These are phyloP conservation scores for Poecilobothrus nobilitatus DNA, from an alignment of 2,888 invertebrate species.

Conservation along the genomic window DNA sequence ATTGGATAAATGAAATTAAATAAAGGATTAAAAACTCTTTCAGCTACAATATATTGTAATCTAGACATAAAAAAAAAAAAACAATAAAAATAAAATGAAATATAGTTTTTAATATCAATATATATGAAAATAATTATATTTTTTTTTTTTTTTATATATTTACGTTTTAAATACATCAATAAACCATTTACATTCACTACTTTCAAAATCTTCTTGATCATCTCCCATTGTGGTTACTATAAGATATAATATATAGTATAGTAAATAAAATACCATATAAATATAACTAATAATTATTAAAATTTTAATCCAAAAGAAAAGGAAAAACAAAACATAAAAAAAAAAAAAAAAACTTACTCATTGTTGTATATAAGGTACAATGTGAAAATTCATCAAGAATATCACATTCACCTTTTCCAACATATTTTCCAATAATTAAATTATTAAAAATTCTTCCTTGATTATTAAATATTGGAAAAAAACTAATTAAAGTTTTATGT, in stretches of 20 bases:
- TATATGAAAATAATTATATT: background rate
- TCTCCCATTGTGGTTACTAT: background rate
- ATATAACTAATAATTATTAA: too few species aligned
- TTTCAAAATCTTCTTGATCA: background rate
- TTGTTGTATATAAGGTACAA: background rate
- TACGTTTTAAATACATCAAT: background rate
- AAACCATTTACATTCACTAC: background rate
- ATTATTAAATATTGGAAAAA: background rate
- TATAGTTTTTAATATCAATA: background rate
- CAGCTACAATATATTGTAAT: background rate
- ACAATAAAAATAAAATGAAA: too few species aligned
- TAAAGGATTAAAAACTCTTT: background rate
- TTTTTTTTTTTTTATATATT: background rate
- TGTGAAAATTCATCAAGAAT: background rate
- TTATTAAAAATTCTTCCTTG: background rate
- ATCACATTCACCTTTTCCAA: background rate
- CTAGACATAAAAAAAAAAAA: background rate
- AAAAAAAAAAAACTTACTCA: background rate
- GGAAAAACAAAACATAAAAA: too few species aligned
- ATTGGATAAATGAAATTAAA: background rate
- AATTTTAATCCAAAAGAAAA: too few species aligned
- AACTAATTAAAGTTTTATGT: background rate
- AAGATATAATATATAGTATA: background rate
- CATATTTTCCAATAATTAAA: background rate
- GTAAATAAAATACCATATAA: background rate